A percentile compares a stretch with the other conserved stretches of the same genome.
Conservation (phyloP, 1,140 invertebrate genomes). For the Zaprionus davidi region DNA sequence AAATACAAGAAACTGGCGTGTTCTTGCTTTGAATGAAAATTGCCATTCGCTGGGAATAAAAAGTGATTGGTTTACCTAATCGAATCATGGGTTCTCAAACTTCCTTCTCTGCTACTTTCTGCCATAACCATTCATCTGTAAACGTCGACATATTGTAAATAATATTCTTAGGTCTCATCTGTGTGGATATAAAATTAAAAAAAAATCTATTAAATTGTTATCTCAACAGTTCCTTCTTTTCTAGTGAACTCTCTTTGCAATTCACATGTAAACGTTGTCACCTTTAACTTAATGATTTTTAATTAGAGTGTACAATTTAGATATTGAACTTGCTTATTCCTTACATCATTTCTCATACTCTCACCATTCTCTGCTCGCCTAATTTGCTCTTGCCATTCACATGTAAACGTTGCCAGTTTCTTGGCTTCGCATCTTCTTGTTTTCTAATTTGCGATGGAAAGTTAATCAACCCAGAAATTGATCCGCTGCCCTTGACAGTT, state of each 20-base stretch:
- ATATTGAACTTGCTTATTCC: neutral
- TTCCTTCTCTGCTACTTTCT: no score
- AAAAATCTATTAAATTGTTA: no score
- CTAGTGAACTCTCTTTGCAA: no score
- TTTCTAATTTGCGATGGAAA: slow-evolving; percentile 1
- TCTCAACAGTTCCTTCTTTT: no score
- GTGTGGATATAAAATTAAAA: neutral
- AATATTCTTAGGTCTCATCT: no score
- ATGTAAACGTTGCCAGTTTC: neutral
- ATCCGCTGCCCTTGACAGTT: neutral
- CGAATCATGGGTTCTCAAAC: no score
- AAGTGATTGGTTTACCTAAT: no score
- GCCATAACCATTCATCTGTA: no score
- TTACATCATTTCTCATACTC: neutral
- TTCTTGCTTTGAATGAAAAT: no score
- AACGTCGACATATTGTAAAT: no score
- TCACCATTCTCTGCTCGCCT: neutral
- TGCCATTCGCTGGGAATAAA: no score
- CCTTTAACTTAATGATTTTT: neutral
- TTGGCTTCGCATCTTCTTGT: neutral
- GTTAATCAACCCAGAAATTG: neutral
- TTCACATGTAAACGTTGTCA: neutral
- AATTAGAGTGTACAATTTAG: neutral
- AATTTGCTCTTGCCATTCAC: neutral
- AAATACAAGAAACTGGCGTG: no score